Evolutionary conservation across 64 coral and sea anemone species (phyloP), one percentile per base, ranked within the genome.

Genomic region (Dendrophyllia cribrosa): DNA sequence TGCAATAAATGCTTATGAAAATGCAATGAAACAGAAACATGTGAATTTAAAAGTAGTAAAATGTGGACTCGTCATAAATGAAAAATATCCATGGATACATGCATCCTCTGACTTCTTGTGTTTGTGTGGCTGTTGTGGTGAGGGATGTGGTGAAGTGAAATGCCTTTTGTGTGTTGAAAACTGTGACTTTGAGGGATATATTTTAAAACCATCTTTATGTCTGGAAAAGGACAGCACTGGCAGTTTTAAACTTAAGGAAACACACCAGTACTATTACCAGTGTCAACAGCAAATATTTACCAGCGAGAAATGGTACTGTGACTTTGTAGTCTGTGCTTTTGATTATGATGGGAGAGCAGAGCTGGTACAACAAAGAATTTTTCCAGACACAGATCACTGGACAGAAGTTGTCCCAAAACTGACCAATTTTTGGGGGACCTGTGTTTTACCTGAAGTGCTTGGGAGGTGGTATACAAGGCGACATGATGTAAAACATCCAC

Each of bases 131-230:
- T 89, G 88, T 59, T 68, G 75, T 89, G 88, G 74, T 53, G 45
- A 76, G 65, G 88, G 88, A 12, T 79, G 74, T 89, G 88, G 88
- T 12, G 75, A 89, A 34, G 58, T 89, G 2, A 79, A 88, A 74
- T 75, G 70, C 49, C 73, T 59, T 19, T 12, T 76, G 73, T 79
- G 78, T 76, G 68, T 68, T 16, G n/a, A n/a, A n/a, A n/a, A n/a
- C n/a, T n/a, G n/a, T n/a, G n/a, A n/a, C n/a, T n/a, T n/a, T n/a
- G n/a, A n/a, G n/a, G n/a, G n/a, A n/a, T n/a, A n/a, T n/a, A n/a
- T n/a, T n/a, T n/a, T n/a, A n/a, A n/a, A n/a, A n/a, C n/a, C n/a
- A n/a, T n/a, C n/a, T n/a, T n/a, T n/a, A n/a, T n/a, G n/a, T n/a
- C n/a, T n/a, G n/a, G 43, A 19, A 56, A 90, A 90, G 20, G 76